Evolutionary conservation across 2,113 vertebrate species (phyloP).

Genomic region (Arenaria interpres): DNA sequence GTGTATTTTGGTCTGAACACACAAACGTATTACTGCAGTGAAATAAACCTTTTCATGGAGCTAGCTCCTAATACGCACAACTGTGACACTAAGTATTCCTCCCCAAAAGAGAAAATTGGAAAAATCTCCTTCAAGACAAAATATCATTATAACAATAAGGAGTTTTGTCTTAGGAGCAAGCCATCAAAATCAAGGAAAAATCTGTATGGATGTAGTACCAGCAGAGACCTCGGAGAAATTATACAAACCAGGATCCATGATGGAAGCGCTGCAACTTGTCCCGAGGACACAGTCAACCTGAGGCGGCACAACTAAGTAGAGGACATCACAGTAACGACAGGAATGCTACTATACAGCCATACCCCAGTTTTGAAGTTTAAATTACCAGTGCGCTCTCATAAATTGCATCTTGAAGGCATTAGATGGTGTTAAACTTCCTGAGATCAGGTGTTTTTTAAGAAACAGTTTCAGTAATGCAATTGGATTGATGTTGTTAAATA

Average conservation of each 20-base stretch:
- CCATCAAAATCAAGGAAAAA: neutral
- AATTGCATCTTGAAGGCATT: neutral
- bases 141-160: neutral
- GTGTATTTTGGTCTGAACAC: neutral
- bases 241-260: neutral
- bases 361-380: neutral
- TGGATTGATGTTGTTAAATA: neutral
- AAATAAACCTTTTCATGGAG: neutral
- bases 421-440: neutral
- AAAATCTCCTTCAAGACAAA: neutral
- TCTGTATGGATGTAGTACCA: neutral
- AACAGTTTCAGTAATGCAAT: neutral
- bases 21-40: neutral
- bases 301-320: neutral
- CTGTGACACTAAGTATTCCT: neutral
- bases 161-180: neutral
- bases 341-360: neutral
- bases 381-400: neutral
- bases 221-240: neutral
- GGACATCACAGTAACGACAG: neutral
- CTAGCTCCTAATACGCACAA: neutral
- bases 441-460: neutral
- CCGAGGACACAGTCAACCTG: neutral
- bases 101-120: neutral
- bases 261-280: neutral